Evolutionary conservation across 2,113 vertebrate genomes (phyloP).

Genomic region (Alligator mississippiensis): DNA sequence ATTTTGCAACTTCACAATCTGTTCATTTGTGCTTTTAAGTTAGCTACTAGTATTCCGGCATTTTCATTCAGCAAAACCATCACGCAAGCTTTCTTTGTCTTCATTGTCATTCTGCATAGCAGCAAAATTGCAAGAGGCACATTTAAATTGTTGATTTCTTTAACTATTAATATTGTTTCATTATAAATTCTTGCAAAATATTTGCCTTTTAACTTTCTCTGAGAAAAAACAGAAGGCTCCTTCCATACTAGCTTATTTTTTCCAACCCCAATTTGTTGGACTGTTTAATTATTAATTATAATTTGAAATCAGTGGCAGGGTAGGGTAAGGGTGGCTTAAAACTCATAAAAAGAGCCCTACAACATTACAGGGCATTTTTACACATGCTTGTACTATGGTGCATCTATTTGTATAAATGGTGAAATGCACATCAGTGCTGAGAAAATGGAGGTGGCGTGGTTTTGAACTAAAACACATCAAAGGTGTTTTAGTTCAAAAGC

Average conservation of each 20-base stretch:
- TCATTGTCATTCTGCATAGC: not conserved
- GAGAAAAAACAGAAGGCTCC: not conserved
- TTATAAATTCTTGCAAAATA: conserved; percentile 28
- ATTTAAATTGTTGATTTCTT: conserved; percentile 9
- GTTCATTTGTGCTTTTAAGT: not conserved
- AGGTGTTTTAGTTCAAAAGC: no score
- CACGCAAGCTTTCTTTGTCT: not conserved
- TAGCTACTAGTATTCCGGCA: not conserved
- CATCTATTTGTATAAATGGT: no score
- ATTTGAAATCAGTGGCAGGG: not conserved
- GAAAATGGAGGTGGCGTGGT: no score
- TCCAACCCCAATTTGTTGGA: not conserved
- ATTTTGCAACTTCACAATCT: not conserved
- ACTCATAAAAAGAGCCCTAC: not conserved
- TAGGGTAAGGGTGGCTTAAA: not conserved
- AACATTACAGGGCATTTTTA: not conserved
- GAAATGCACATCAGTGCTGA: no score
- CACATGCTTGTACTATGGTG: no score
- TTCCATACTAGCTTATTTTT: not conserved
- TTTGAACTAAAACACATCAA: no score
- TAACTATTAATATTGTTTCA: conserved; percentile 17
- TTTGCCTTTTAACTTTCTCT: not conserved
- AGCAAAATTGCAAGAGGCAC: not conserved
- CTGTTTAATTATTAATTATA: conserved; percentile 16
- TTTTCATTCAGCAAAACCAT: not conserved